Evolutionary conservation across 2,888 invertebrate species (phyloP).

Genomic region (Oxystoma pomonae): DNA sequence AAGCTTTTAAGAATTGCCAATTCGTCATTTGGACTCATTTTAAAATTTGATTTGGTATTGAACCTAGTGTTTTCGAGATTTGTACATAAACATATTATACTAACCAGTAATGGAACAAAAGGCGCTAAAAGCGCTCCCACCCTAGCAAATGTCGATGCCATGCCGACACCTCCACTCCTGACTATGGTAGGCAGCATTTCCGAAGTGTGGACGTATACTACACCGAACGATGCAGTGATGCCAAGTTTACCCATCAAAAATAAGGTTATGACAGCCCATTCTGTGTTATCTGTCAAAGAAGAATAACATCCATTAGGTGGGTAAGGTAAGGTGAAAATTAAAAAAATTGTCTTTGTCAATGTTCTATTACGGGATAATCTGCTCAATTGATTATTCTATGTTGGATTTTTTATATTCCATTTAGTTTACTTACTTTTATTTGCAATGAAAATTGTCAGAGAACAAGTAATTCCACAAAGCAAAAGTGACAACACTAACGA

Average conservation of each 20-base stretch:
- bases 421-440: slow-evolving; percentile 39
- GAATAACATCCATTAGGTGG: slow-evolving; percentile 39
- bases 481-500: slow-evolving; percentile 49
- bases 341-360: neutral
- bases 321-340: slow-evolving; percentile 2
- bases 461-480: slow-evolving; percentile 52
- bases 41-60: too few relatives aligned
- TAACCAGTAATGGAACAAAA: slow-evolving; percentile 58
- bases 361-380: too few relatives aligned
- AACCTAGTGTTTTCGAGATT: too few relatives aligned
- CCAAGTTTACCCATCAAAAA: slow-evolving; percentile 62
- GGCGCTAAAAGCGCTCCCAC: slow-evolving; percentile 60
- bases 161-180: slow-evolving; percentile 57
- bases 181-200: slow-evolving; percentile 54
- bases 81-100: too few relatives aligned
- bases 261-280: slow-evolving; percentile 53
- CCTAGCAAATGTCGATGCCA: slow-evolving; percentile 56
- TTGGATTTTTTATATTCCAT: neutral
- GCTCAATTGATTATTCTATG: too few relatives aligned
- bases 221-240: slow-evolving; percentile 60
- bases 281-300: slow-evolving; percentile 27
- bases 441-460: slow-evolving; percentile 53
- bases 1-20: too few relatives aligned
- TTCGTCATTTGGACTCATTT: too few relatives aligned
- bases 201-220: slow-evolving; percentile 60